Evolutionary conservation across 1,140 invertebrate species (phyloP).

Genomic region (Batillaria attramentaria): DNA sequence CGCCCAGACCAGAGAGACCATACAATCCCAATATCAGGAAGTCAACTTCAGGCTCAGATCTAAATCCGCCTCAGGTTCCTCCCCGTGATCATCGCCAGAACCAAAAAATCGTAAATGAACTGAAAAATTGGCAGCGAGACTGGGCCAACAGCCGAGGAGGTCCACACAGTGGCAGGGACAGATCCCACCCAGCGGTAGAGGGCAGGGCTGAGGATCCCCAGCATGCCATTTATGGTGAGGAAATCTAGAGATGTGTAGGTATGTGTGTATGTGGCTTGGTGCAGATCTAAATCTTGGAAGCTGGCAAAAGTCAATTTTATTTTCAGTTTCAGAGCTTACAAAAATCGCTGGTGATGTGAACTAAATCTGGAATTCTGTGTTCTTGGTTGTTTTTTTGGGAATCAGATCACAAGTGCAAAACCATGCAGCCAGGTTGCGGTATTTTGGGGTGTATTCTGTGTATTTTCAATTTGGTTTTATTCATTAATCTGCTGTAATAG

Average conservation of each 20-base stretch:
- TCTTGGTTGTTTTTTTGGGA: too few relatives aligned
- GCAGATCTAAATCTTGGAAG: not conserved
- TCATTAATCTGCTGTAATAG: too few relatives aligned
- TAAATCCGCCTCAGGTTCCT: slow-evolving; percentile 56
- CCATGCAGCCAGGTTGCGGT: too few relatives aligned
- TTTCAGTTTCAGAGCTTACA: too few relatives aligned
- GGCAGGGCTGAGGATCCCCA: not conserved
- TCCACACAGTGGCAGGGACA: not conserved
- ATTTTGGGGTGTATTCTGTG: too few relatives aligned
- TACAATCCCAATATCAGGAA: slow-evolving; percentile 29
- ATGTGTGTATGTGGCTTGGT: not conserved
- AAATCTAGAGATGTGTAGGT: not conserved
- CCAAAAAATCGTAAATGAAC: slow-evolving; percentile 49
- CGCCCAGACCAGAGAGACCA: slow-evolving; percentile 36
- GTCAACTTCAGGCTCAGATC: slow-evolving; percentile 34
- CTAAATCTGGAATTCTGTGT: too few relatives aligned
- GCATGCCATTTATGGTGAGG: slow-evolving; percentile 42
- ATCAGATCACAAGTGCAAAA: too few relatives aligned
- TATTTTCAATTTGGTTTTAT: too few relatives aligned
- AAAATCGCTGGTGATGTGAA: too few relatives aligned
- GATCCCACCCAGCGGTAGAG: not conserved
- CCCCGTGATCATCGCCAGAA: slow-evolving; percentile 55
- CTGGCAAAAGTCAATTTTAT: too few relatives aligned
- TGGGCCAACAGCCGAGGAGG: slow-evolving; percentile 21
- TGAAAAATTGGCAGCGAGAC: slow-evolving; percentile 64